Evolutionary conservation across 1,140 invertebrate genomes (phyloP).

Genomic region (Neodiprion fabricii): DNA sequence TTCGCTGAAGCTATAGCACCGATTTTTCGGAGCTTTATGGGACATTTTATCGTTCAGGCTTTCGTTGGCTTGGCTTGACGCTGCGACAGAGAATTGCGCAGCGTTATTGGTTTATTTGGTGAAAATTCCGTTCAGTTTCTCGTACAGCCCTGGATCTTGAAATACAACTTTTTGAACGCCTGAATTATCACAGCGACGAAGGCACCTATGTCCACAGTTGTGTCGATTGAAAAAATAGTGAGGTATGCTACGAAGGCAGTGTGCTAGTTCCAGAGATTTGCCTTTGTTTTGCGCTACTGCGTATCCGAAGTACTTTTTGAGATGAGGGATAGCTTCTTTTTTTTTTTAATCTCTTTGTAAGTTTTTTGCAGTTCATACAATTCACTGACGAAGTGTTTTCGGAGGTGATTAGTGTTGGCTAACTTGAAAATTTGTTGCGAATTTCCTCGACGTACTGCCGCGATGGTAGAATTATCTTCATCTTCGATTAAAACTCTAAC

Average conservation of each 20-base stretch:
- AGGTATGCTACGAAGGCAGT: constrained; percentile 18
- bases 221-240: constrained; percentile 18
- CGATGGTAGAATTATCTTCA: constrained; percentile 21
- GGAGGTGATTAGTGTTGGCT: constrained; percentile 23
- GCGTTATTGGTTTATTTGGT: constrained; percentile 33
- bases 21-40: constrained; percentile 34
- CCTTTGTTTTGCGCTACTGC: constrained; percentile 24
- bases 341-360: neutral
- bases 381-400: constrained; percentile 19
- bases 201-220: constrained; percentile 24
- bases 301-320: constrained; percentile 29
- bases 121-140: constrained; percentile 29
- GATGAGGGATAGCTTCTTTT: constrained; percentile 20
- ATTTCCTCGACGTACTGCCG: constrained; percentile 8
- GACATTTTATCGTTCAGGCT: constrained; percentile 35
- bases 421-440: constrained; percentile 20
- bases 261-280: neutral
- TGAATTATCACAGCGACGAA: no score
- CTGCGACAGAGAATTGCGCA: constrained; percentile 31
- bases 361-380: constrained; percentile 17
- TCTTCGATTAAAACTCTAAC: constrained; percentile 19
- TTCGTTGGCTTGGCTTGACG: constrained; percentile 39
- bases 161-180: neutral
- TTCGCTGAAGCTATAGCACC: constrained; percentile 30
- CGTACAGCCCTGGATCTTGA: constrained; percentile 20